Conservation (phyloP, 37 sponge, comb jelly and placozoan species). For the Crambe crambe region DNA sequence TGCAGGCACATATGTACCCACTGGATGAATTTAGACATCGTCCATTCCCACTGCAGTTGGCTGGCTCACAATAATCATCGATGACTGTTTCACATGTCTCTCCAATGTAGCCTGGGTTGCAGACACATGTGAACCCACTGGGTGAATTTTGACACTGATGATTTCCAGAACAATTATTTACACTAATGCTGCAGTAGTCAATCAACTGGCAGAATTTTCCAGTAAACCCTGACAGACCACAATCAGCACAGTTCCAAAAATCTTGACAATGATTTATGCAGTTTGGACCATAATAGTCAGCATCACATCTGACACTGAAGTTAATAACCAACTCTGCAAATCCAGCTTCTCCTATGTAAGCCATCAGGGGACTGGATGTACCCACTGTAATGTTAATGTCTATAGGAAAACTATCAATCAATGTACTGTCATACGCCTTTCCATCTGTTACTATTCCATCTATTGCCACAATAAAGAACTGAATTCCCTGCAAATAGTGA, state of each 20-base stretch:
- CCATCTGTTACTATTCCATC: background rate
- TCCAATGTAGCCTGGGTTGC: too few species aligned
- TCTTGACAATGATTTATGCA: background rate
- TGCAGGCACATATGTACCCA: too few species aligned
- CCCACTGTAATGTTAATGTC: background rate
- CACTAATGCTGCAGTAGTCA: too few species aligned
- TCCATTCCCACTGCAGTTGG: too few species aligned
- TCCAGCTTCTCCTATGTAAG: background rate
- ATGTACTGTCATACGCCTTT: background rate
- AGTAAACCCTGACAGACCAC: background rate
- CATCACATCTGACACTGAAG: background rate
- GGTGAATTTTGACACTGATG: too few species aligned
- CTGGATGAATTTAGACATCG: too few species aligned
- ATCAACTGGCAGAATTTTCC: background rate
- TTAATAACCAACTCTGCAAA: background rate
- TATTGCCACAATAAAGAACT: background rate
- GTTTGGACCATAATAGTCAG: background rate
- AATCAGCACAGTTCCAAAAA: background rate
- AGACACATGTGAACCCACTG: too few species aligned
- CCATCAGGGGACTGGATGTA: background rate
- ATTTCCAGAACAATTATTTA: too few species aligned
- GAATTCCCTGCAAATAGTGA: background rate
- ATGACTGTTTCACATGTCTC: too few species aligned
- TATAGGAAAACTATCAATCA: background rate
- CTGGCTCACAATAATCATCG: too few species aligned